Base-by-base conservation (phyloP, 1,140 invertebrate species). In the Drosophila cardini region DNA sequence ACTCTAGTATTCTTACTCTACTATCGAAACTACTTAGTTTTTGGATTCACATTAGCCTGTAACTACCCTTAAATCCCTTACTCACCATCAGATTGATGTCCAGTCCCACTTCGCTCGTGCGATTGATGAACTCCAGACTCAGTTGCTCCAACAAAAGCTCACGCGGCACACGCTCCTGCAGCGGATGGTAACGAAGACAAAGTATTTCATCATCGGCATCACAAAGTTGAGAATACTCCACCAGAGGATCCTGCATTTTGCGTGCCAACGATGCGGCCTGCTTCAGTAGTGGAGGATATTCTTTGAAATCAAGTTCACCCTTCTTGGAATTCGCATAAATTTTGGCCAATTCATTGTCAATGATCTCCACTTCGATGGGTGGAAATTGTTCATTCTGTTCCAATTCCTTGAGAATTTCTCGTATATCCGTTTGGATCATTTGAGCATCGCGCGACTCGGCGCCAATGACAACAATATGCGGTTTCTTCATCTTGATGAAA, bases 21-120 rank as follows among this genome's bases (percentile, higher is more conserved):
- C n/a, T n/a, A n/a, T n/a, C n/a, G n/a, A n/a, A n/a, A n/a, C n/a
- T n/a, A n/a, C n/a, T n/a, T n/a, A n/a, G n/a, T n/a, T n/a, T n/a
- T n/a, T n/a, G n/a, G n/a, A n/a, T n/a, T n/a, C n/a, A n/a, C n/a
- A n/a, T n/a, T n/a, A n/a, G n/a, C n/a, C n/a, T n/a, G n/a, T n/a
- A n/a, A n/a, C n/a, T n/a, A n/a, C n/a, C n/a, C 21, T 26, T 26
- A 26, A 26, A 26, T 0, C 21, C 21, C 21, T 2, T 26, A 26
- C 21, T 26, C 1, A 99, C 95, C 11, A 97, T 96, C 81, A 96
- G 94, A 91, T 99, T 99, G 4, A 99, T 95, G 91, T 99, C 99
- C 0, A 99, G 98, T n/a, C 99, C 99, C 6, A 99, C 98, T 94
- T 99, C 98, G 92, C 99, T 99, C 0, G 98, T 97, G 57, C 97